Conservation (phyloP, 2,113 vertebrate species). For the Cephalopterus ornatus region DNA sequence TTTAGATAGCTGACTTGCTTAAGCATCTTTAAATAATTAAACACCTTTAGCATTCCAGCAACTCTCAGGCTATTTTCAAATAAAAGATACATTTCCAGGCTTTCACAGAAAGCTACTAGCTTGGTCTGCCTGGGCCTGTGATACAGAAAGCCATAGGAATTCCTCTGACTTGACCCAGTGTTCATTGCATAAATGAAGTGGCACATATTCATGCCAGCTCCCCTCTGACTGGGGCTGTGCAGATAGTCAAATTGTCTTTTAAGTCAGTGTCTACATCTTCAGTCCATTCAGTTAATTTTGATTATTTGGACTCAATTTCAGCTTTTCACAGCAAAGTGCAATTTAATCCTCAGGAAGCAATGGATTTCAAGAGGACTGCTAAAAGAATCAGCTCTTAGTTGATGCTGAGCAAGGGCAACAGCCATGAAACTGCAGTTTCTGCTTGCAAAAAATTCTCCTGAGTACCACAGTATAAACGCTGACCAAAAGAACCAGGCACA, state of each 20-base stretch:
- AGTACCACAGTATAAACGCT: not conserved
- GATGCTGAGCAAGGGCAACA: not conserved
- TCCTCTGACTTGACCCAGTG: not conserved
- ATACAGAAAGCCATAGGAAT: not conserved
- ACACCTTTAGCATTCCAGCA: not conserved
- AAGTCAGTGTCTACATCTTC: not conserved
- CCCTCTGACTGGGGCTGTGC: not conserved
- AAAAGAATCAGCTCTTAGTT: not conserved
- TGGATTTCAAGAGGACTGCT: not conserved
- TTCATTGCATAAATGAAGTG: not conserved
- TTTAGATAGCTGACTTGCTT: not conserved
- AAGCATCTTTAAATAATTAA: constrained; percentile 18
- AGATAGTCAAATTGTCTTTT: not conserved
- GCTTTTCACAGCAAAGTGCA: not conserved
- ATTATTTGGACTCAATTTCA: not conserved
- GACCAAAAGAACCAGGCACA: not conserved
- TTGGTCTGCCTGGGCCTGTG: not conserved
- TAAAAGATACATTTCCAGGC: not conserved
- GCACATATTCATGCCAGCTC: not conserved
- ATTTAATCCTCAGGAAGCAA: not conserved
- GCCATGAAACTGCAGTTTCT: not conserved
- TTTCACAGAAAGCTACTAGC: not conserved
- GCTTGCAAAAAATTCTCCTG: not conserved
- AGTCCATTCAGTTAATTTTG: not conserved
- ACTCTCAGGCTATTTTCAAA: not conserved